phyloP scores from a whole-genome alignment of 2,113 vertebrate genomes.

The Setophaga petechia region DNA sequence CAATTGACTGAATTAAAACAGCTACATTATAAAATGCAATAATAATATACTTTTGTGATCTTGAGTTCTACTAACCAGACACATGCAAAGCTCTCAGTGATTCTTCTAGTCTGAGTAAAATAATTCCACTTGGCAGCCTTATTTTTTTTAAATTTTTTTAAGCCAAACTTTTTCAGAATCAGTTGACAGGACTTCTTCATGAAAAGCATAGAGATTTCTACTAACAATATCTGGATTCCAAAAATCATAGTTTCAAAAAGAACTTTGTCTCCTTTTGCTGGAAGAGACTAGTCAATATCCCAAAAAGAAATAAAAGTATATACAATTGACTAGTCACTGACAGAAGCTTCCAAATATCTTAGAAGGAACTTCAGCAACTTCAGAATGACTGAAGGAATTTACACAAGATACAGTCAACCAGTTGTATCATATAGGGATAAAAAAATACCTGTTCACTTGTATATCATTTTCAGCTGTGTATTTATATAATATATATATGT shows the following conservation, averaged over 20 bases:
- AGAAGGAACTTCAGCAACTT: conserved; percentile 25
- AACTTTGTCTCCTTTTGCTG: not conserved
- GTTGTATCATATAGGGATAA: conserved; percentile 48
- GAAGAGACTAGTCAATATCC: not conserved
- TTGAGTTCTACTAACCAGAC: conserved; percentile 59
- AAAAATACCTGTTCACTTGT: conserved; percentile 78
- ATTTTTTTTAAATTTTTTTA: not conserved
- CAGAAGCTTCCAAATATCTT: conserved; percentile 30
- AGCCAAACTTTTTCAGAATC: conserved; percentile 62
- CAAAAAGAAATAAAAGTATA: conserved; percentile 45
- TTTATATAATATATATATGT: conserved; percentile 60
- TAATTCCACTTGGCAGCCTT: conserved; percentile 18
- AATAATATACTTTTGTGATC: conserved; percentile 44
- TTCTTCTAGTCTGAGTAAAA: conserved; percentile 52
- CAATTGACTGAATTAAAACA: conserved; percentile 56
- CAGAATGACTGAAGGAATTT: conserved; percentile 32
- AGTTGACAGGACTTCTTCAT: conserved; percentile 61
- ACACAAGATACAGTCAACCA: conserved; percentile 50
- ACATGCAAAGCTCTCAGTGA: conserved; percentile 58
- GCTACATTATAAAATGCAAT: conserved; percentile 26
- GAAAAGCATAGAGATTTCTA: conserved; percentile 41
- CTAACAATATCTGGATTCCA: conserved; percentile 50
- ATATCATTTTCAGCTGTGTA: conserved; percentile 76
- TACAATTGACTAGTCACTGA: conserved; percentile 48
- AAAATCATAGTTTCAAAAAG: conserved; percentile 49